These are phyloP conservation scores for Percopsis transmontana DNA, from an alignment of 2,113 vertebrate species.

Conservation along the genomic window DNA sequence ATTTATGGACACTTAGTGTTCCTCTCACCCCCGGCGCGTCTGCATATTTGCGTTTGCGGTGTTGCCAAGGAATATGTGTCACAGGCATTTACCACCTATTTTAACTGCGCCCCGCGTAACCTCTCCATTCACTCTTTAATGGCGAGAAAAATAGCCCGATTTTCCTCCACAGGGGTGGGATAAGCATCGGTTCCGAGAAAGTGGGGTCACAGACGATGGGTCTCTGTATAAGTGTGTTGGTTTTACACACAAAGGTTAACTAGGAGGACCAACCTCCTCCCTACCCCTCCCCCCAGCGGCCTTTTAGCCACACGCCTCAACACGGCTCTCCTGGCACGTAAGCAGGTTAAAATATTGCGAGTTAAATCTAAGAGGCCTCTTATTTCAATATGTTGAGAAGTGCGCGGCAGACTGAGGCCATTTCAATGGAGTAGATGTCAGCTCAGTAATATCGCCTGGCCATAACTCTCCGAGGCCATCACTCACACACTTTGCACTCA, in stretches of 20 bases:
- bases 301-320: conserved; percentile 31
- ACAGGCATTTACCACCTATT: conserved; percentile 46
- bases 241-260: conserved; percentile 67
- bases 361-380: conserved; percentile 72
- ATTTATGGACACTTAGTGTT: conserved; percentile 68
- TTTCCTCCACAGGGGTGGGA: conserved; percentile 28
- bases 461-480: conserved; percentile 79
- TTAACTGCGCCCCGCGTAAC: conserved; percentile 26
- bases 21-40: conserved; percentile 50
- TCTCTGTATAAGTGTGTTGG: conserved; percentile 39
- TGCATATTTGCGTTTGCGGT: conserved; percentile 42
- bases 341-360: conserved; percentile 77
- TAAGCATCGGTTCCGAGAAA: conserved; percentile 24
- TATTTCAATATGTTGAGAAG: conserved; percentile 65
- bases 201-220: conserved; percentile 56
- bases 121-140: conserved; percentile 35
- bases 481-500: conserved; percentile 57
- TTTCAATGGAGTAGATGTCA: conserved; percentile 75
- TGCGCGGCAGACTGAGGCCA: conserved; percentile 53
- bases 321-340: conserved; percentile 41
- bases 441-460: conserved; percentile 71
- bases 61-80: conserved; percentile 42
- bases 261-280: conserved; percentile 34
- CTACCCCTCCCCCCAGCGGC: not conserved
- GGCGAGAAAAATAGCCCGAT: conserved; percentile 49